These are phyloP conservation scores for Zaprionus inermis DNA, from an alignment of 1,140 invertebrate species.

Conservation along the genomic window DNA sequence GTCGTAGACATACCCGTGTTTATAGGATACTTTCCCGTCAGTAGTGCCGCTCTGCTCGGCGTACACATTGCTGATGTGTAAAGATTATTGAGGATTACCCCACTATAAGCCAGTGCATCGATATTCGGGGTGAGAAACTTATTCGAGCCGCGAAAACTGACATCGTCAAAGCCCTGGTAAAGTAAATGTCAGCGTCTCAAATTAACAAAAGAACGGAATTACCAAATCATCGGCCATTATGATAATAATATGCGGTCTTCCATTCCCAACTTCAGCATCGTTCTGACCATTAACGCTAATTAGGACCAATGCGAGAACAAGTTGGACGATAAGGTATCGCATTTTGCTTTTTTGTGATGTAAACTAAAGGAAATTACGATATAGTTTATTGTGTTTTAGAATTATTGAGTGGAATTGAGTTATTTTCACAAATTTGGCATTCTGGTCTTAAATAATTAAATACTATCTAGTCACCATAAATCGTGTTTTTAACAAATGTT, in stretches of 20 bases:
- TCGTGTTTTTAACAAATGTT: neutral
- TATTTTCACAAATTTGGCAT: too few relatives aligned
- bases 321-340: slow-evolving; percentile 8
- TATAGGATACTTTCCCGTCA: slow-evolving; percentile 94
- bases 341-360: neutral
- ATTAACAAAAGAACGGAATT: slow-evolving; percentile 18
- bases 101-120: slow-evolving; percentile 91
- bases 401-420: too few relatives aligned
- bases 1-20: slow-evolving; percentile 87
- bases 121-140: slow-evolving; percentile 94
- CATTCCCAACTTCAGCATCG: neutral
- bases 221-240: slow-evolving; percentile 87
- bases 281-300: slow-evolving; percentile 1
- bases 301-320: neutral
- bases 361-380: neutral
- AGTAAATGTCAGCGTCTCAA: neutral
- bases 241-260: slow-evolving; percentile 84
- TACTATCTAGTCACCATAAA: neutral
- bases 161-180: slow-evolving; percentile 93
- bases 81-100: slow-evolving; percentile 90
- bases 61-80: slow-evolving; percentile 92
- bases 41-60: slow-evolving; percentile 90
- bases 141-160: slow-evolving; percentile 94
- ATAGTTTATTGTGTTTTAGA: too few relatives aligned
- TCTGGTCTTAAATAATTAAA: neutral